Percentiles rank a stretch among this genome's conserved stretches.
Evolutionary conservation across 2,797 vertebrate genomes (phyloP).

Genomic region (Semotilus atromaculatus): DNA sequence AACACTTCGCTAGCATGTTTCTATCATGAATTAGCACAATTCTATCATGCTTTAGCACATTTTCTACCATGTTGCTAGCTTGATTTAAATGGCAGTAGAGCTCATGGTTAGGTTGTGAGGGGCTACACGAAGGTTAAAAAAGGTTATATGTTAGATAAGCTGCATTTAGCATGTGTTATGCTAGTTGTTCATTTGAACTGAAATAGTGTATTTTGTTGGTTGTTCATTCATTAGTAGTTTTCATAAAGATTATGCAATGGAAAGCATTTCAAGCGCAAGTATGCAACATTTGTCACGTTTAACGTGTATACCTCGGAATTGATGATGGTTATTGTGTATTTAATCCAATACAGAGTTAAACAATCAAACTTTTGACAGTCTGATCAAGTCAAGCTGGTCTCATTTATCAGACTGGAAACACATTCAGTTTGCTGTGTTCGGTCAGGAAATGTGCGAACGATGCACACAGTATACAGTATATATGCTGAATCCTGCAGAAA

Average conservation of each 20-base stretch:
- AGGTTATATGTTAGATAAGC: no score
- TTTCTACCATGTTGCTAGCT: no score
- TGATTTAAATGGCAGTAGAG: no score
- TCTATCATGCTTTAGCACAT: no score
- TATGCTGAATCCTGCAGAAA: background rate
- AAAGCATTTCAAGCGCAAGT: background rate
- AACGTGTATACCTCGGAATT: background rate
- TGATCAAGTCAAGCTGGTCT: background rate
- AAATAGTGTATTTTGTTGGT: background rate
- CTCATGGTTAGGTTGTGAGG: no score
- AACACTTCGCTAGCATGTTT: no score
- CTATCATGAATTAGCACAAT: no score
- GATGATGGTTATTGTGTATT: background rate
- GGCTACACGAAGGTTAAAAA: no score
- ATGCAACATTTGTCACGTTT: background rate
- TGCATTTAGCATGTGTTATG: no score
- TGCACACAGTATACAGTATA: background rate
- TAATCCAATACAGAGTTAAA: background rate
- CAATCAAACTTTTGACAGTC: background rate
- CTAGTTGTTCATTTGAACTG: no score
- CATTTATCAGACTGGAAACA: background rate
- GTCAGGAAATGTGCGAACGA: background rate
- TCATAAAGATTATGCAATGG: background rate
- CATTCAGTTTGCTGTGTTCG: background rate
- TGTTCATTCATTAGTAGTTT: background rate